Base-by-base conservation (phyloP, 23 tunicate genomes). In the Clavelina lepadiformis region DNA sequence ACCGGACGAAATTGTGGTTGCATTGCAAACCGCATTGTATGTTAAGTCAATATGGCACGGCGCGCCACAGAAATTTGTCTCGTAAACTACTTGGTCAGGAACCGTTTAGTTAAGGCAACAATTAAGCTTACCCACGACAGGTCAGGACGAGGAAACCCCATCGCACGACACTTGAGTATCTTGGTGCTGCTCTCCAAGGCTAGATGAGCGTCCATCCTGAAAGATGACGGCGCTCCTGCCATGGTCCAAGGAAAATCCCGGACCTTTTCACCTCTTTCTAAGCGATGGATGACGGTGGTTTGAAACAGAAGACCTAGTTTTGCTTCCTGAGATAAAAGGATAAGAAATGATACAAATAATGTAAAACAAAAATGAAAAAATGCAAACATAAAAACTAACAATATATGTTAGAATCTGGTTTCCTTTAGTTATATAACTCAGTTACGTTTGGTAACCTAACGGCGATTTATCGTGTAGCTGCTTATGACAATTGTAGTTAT, bases 121-220 rank as follows among this genome's bases (percentile, higher is more conserved):
- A 7, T 21, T 5, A 33, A 44, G 33, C 69, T 68, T 59, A 78
- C 84, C 84, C 84, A 78, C 15, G 75, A 68, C 22, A 78, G 22
- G n/a, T 20, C 28, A 20, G 84, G 84, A 68, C 58, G 68, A 1
- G 84, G 84, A 44, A 28, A 32, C 4, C 84, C 84, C 67, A 78
- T 49, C 1, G 75, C 74, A 58, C 49, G 30, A 50, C 84, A 78
- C 33, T 37, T 58, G 11, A 78, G 37, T 13, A 58, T 51, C 4
- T 8, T 61, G 6, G 34, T 68, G 5, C 27, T 24, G n/a, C 75
- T 53, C 54, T 59, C 64, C 26, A 52, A 35, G 5, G 38, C 63
- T 47, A 79, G n/a, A 2, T n/a, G 21, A 0, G 77, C 41, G 19
- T 35, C 35, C 23, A 59, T 33, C 28, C 31, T 27, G 3, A 32